A percentile compares a stretch with the other conserved stretches of the same genome.
phyloP scores from a whole-genome alignment of 2,888 invertebrate species.

The Arctia plantaginis region DNA sequence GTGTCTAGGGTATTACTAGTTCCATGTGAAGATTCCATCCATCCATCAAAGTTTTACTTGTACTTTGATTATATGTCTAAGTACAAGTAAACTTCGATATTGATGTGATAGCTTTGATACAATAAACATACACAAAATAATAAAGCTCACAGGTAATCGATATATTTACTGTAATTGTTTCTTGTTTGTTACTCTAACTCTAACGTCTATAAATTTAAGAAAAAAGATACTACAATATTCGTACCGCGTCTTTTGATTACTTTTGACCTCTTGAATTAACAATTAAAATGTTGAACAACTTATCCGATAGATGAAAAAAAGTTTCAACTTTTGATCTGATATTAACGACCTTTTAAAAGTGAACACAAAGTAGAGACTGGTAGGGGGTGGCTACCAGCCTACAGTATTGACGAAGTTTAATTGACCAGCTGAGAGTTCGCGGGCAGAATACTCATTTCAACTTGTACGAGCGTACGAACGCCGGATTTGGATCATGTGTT shows the following conservation, averaged over 20 bases:
- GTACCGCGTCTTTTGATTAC: neutral
- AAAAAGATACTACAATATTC: neutral
- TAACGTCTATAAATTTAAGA: neutral
- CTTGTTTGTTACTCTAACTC: neutral
- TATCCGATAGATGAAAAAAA: constrained; percentile 5
- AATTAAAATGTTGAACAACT: constrained; percentile 8
- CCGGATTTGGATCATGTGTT: constrained; percentile 47
- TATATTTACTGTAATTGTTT: neutral
- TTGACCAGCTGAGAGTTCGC: constrained; percentile 51
- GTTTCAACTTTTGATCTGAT: constrained; percentile 41
- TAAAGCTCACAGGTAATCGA: neutral
- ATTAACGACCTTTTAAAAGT: constrained; percentile 27
- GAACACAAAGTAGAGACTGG: constrained; percentile 18
- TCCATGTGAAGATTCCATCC: no score
- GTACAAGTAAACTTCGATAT: no score
- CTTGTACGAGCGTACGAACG: constrained; percentile 30
- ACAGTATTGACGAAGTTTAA: constrained; percentile 50
- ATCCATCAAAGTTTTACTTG: no score
- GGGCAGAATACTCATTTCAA: constrained; percentile 33
- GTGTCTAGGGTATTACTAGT: no score
- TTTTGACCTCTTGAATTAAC: neutral
- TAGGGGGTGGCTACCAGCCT: constrained; percentile 20
- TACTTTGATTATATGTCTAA: no score
- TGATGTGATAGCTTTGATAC: no score
- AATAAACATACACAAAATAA: no score